phyloP scores from a whole-genome alignment of 2,888 invertebrate species.

The Aproaerema taeniolella region DNA sequence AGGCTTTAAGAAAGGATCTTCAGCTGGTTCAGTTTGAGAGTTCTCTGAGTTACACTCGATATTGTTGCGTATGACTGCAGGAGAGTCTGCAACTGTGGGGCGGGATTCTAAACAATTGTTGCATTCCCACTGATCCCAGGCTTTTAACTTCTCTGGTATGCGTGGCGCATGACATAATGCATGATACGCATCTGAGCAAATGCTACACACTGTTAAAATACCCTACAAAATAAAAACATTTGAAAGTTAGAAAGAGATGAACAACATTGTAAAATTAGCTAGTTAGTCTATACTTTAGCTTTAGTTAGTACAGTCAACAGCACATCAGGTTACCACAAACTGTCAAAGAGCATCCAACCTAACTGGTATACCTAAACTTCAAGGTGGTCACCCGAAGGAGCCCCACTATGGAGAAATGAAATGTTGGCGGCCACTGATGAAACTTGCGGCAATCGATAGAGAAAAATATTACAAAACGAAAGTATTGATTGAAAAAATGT shows the following conservation, averaged over 20 bases:
- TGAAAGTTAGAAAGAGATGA: not conserved
- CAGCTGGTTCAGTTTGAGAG: constrained; percentile 29
- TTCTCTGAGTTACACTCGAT: constrained; percentile 43
- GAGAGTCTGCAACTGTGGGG: constrained; percentile 52
- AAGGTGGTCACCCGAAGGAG: no score
- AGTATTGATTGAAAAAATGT: no score
- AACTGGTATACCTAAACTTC: no score
- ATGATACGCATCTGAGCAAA: constrained; percentile 92
- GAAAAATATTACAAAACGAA: no score
- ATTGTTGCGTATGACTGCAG: constrained; percentile 47
- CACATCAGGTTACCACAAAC: no score
- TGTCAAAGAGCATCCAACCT: no score
- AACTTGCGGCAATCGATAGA: no score
- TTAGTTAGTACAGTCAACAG: no score
- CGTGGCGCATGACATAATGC: constrained; percentile 86
- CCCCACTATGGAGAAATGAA: no score
- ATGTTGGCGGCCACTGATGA: no score
- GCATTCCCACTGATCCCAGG: constrained; percentile 84
- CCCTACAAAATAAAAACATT: constrained; percentile 69
- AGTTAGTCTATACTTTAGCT: no score
- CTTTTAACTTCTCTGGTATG: constrained; percentile 74
- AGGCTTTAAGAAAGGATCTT: constrained; percentile 64
- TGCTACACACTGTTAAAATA: constrained; percentile 85
- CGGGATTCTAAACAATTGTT: constrained; percentile 78
- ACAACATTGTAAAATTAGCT: no score